Evolutionary conservation across 2,113 vertebrate species (phyloP).

Genomic region (Lasiurus cinereus): DNA sequence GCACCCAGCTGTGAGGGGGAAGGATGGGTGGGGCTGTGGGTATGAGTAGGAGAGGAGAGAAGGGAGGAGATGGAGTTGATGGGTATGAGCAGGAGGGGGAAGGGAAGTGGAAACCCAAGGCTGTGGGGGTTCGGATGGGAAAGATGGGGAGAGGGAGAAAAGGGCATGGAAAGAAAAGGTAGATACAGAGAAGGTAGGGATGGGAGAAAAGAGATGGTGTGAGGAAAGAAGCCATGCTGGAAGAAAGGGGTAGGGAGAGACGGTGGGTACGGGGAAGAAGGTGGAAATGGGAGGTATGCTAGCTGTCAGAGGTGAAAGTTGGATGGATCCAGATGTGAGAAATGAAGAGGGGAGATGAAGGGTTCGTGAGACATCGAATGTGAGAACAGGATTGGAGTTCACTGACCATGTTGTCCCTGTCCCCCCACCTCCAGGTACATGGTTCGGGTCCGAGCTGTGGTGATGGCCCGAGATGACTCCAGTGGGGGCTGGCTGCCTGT

Average conservation of each 20-base stretch:
- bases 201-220: background rate
- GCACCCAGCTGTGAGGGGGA: constrained; percentile 72
- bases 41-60: constrained; percentile 34
- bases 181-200: background rate
- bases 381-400: background rate
- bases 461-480: constrained; percentile 97
- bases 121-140: background rate
- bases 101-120: constrained; percentile 32
- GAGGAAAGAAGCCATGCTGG: background rate
- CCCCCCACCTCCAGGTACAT: constrained; percentile 82
- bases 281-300: background rate
- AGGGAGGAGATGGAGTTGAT: constrained; percentile 36
- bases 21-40: constrained; percentile 73
- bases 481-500: constrained; percentile 96
- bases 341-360: background rate
- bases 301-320: background rate
- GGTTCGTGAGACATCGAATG: background rate
- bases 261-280: background rate
- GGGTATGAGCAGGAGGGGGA: constrained; percentile 52
- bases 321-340: background rate
- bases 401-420: constrained; percentile 46
- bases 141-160: background rate
- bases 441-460: constrained; percentile 96
- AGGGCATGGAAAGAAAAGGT: background rate
- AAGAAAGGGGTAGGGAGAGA: background rate